Base-by-base conservation (phyloP, 1,140 invertebrate genomes). In the Homarus americanus region DNA sequence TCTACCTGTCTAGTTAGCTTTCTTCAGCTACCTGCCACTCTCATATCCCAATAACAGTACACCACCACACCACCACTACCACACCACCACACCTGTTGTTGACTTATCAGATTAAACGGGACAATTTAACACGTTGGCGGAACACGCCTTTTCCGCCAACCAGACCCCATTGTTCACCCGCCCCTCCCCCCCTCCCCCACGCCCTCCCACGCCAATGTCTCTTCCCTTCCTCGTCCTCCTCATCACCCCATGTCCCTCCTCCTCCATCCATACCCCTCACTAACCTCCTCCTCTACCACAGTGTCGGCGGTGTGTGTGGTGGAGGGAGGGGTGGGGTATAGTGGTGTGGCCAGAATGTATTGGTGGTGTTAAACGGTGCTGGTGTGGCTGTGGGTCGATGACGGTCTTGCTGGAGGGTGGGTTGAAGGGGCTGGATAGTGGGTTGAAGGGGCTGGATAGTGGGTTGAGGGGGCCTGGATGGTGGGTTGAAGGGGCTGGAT, bases 81-180 rank as follows among this genome's bases (percentile, higher is more conserved):
- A 40, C 40, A 78, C 75, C 75, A 78, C 75, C 24, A 78, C 75
- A n/a, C 44, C 80, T 82, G 53, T 82, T 82, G 58, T 82, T 82
- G 79, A 82, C 28, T 82, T 82, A 82, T 82, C 80, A 82, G 53
- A 82, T 82, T 69, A 82, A 82, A 66, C 53, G 79, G 79, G 79
- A 53, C 79, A 82, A 58, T 82, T 82, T 82, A 82, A 58, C 79
- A 49, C 79, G 44, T 41, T 82, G 36, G 15, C 53, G 80, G 80
- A 82, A 82, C 80, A 82, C 80, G 53, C 80, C 80, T 82, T 82
- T 82, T 69, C 80, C 80, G 80, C 79, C 58, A 38, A 7, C 34
- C 32, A n/a, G 7, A 7, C 32, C 44, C 76, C 44, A 44, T 79
- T 79, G 76, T 79, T 49, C 40, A 1, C 44, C 12, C 7, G 17